These are phyloP conservation scores for Rhinoptilus africanus DNA, from an alignment of 2,113 vertebrate species.

Conservation along the genomic window DNA sequence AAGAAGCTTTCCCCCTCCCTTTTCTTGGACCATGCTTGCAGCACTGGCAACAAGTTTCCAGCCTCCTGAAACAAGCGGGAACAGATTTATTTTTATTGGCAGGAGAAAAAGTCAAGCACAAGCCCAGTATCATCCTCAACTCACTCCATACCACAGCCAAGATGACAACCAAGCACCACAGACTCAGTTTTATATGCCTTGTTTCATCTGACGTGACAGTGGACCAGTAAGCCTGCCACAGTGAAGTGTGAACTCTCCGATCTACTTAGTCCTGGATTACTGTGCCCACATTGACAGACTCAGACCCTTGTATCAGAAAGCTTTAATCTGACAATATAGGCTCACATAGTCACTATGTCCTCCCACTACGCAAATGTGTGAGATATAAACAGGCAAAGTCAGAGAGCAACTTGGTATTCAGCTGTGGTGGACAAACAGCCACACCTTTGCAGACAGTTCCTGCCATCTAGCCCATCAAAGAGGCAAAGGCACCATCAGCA, in stretches of 20 bases:
- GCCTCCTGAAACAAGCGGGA: not conserved
- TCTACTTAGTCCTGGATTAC: not conserved
- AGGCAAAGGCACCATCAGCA: not conserved
- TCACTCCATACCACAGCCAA: not conserved
- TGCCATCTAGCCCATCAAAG: not conserved
- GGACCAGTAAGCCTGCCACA: not conserved
- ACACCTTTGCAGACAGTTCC: not conserved
- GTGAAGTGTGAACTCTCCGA: not conserved
- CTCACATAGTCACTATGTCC: not conserved
- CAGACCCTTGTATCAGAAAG: not conserved
- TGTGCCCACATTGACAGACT: not conserved
- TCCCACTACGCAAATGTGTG: rapidly evolving
- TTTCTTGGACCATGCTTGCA: not conserved
- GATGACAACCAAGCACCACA: not conserved
- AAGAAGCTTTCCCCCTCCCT: not conserved
- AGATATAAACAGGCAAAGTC: not conserved
- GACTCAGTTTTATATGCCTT: not conserved
- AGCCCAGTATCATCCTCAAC: not conserved
- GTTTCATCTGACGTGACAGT: not conserved
- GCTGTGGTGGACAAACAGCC: not conserved
- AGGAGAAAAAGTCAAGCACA: not conserved
- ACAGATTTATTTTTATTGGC: not conserved
- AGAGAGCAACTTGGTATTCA: not conserved
- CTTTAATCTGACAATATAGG: not conserved
- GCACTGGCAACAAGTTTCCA: not conserved